Evolutionary conservation across 2,888 invertebrate species (phyloP), one percentile per base, ranked within the genome.

Genomic region (Encarsia formosa): DNA sequence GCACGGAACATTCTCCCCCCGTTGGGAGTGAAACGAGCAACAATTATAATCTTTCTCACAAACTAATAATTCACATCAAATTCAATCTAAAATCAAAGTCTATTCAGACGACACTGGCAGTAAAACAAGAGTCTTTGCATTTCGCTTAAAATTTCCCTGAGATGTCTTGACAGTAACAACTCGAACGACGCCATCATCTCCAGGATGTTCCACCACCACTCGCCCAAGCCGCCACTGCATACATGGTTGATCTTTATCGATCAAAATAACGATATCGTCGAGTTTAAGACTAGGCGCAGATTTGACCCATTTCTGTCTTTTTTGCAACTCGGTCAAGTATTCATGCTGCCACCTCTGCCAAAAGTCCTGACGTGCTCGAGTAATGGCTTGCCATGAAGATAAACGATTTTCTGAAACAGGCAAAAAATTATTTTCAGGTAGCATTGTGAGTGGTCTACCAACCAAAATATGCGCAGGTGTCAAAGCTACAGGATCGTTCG

Each of bases 381-480:
- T 58, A 1, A 62, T n/a, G 2, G 34, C 18, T 22, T 63, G 57
- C 59, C 58, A 65, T 2, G 58, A 24, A 2, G 29, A 18, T 5
- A 61, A 41, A 3, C 56, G 48, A 41, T 57, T 61, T 1, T 18
- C 20, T 4, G 55, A 38, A 3, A 45, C 11, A 5, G 58, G 41
- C 3, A 23, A 23, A 5, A 63, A 15, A 15, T 63, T 49, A 1
- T 54, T 53, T 16, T 65, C 63, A 4, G 63, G 60, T 3, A 65
- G 1, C 1, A 50, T 32, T 1, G 34, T 61, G 2, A 65, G 24
- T 2, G 62, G 45, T 22, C 37, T 43, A 6, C 63, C 64, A 31
- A 65, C 61, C 0, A 69, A 49, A 31, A 67, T 63, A 52, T 68
- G 68, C 3, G 60, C 63, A 22, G 65, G 66, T 2, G 63, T 65